phyloP scores from a whole-genome alignment of 2,113 vertebrate species.

The Pygathrix nemaeus region DNA sequence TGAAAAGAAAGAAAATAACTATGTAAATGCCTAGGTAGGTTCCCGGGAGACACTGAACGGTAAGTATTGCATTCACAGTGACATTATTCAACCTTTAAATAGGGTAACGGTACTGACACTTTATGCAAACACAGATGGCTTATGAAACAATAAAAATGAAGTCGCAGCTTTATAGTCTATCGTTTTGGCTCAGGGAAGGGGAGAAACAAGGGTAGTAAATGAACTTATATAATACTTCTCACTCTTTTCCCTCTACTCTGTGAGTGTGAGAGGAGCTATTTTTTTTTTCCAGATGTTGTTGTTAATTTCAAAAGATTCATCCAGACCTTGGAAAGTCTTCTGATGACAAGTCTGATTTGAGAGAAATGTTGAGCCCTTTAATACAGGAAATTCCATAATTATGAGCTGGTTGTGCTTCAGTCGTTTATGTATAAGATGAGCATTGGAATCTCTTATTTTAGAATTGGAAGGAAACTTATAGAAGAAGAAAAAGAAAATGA shows the following conservation, averaged over 20 bases:
- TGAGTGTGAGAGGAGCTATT: background rate
- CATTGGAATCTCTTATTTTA: slow-evolving; percentile 40
- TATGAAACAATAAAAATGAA: slow-evolving; percentile 21
- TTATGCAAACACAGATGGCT: slow-evolving; percentile 36
- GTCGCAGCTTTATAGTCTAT: background rate
- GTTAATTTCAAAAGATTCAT: slow-evolving; percentile 67
- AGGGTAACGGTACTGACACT: background rate
- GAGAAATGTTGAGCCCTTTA: slow-evolving; percentile 56
- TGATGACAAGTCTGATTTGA: slow-evolving; percentile 68
- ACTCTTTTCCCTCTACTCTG: background rate
- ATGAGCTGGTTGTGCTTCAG: slow-evolving; percentile 58
- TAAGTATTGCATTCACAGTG: background rate
- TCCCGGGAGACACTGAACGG: background rate
- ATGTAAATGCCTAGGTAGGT: background rate
- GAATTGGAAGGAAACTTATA: slow-evolving; percentile 14
- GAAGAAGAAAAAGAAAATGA: background rate
- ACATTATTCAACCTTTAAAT: background rate
- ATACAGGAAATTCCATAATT: slow-evolving; percentile 74
- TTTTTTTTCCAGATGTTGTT: slow-evolving; percentile 52
- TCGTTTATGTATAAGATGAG: slow-evolving; percentile 54
- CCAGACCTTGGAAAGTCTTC: slow-evolving; percentile 53
- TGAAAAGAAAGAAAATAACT: slow-evolving; percentile 28
- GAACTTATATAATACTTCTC: background rate
- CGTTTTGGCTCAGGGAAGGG: background rate
- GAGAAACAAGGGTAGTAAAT: background rate